These are phyloP conservation scores for Xanthia togata DNA, from an alignment of 2,888 invertebrate genomes.

Conservation along the genomic window DNA sequence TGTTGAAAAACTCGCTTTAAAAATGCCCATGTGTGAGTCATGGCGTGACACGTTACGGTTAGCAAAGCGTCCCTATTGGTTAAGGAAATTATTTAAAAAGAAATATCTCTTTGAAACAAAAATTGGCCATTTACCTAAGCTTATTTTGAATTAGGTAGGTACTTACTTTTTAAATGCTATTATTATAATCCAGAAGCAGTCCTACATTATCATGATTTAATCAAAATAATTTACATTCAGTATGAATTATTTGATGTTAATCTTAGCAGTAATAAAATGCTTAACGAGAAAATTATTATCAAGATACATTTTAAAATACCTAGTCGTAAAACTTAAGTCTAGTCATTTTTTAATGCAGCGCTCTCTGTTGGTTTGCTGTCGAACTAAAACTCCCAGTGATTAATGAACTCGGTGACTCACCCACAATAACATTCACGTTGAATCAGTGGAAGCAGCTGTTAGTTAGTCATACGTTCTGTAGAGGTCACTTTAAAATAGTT, in stretches of 20 bases:
- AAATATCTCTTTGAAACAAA: neutral
- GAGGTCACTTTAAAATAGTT: constrained; percentile 42
- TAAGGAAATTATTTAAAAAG: constrained; percentile 32
- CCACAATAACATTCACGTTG: neutral
- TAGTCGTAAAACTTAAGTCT: neutral
- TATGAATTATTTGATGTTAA: constrained; percentile 1
- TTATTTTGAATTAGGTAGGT: neutral
- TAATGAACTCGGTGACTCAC: neutral
- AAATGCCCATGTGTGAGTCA: constrained; percentile 69
- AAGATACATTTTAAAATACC: neutral
- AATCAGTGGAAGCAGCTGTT: constrained; percentile 2
- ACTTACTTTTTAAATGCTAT: no score
- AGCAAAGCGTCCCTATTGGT: constrained; percentile 31
- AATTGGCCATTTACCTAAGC: neutral
- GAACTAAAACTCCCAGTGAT: constrained; percentile 21
- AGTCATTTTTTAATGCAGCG: constrained; percentile 22
- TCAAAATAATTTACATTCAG: neutral
- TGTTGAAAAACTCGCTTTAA: constrained; percentile 69
- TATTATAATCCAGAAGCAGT: neutral
- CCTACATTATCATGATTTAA: neutral
- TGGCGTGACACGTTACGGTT: constrained; percentile 41
- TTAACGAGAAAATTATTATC: constrained; percentile 19
- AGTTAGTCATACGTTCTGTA: constrained; percentile 1
- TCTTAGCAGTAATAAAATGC: constrained; percentile 25
- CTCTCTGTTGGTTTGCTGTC: constrained; percentile 8